These are phyloP conservation scores for Aporophyla lueneburgensis DNA, from an alignment of 2,888 invertebrate genomes.

Conservation along the genomic window DNA sequence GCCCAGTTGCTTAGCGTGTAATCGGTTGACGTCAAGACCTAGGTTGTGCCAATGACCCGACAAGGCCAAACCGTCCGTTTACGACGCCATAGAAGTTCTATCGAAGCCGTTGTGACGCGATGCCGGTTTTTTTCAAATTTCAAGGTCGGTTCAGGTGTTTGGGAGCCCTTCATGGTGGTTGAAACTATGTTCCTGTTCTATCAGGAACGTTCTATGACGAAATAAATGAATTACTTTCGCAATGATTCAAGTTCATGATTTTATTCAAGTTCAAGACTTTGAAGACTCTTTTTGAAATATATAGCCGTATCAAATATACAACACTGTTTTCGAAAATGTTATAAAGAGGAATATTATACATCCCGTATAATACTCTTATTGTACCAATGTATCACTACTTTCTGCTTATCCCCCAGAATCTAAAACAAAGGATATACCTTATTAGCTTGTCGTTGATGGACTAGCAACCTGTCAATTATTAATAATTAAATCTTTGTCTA, in stretches of 20 bases:
- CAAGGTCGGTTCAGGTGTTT: constrained; percentile 53
- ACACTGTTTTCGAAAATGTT: not conserved
- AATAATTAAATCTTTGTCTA: constrained; percentile 46
- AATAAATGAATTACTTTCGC: too few species aligned
- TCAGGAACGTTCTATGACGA: not conserved
- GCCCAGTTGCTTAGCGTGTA: constrained; percentile 69
- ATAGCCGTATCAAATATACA: not conserved
- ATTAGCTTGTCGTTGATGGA: constrained; percentile 13
- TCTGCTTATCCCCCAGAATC: constrained; percentile 10
- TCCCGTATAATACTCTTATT: not conserved
- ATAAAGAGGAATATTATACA: too few species aligned
- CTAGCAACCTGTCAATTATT: constrained; percentile 38
- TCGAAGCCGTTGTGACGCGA: constrained; percentile 72
- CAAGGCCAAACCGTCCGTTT: constrained; percentile 78
- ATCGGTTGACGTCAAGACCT: constrained; percentile 76
- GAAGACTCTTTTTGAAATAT: not conserved
- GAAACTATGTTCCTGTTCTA: not conserved
- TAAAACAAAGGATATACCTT: constrained; percentile 9
- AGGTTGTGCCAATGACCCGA: constrained; percentile 79
- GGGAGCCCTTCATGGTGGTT: not conserved
- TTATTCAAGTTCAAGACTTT: not conserved
- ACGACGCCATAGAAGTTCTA: constrained; percentile 76
- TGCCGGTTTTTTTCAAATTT: constrained; percentile 54
- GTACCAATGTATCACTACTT: not conserved
- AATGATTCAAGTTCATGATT: constrained; percentile 22